A percentile compares a stretch with the other conserved stretches of the same genome.
Evolutionary conservation across 2,113 vertebrate genomes (phyloP).

Genomic region (Periophthalmodon schlosseri): DNA sequence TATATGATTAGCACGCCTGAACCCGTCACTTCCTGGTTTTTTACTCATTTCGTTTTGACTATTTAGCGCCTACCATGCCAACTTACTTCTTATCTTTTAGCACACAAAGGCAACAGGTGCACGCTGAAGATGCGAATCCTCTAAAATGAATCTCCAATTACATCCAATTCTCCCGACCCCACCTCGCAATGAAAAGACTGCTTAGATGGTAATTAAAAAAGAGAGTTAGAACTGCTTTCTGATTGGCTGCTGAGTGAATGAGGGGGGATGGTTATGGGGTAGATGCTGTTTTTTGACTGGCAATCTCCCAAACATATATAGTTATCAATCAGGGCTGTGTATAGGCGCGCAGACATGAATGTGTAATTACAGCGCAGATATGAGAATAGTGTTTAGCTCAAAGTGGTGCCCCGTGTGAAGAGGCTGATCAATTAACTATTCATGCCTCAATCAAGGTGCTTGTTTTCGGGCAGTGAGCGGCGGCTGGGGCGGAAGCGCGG

Average conservation of each 20-base stretch:
- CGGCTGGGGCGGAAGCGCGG: slow-evolving; percentile 64
- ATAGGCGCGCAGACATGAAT: slow-evolving; percentile 75
- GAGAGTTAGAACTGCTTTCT: slow-evolving; percentile 36
- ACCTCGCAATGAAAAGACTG: slow-evolving; percentile 70
- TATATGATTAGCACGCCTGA: background rate
- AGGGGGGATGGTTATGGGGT: slow-evolving; percentile 7
- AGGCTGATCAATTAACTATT: slow-evolving; percentile 81
- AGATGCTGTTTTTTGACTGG: slow-evolving; percentile 64
- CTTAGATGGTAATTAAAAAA: slow-evolving; percentile 66
- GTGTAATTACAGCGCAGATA: slow-evolving; percentile 78
- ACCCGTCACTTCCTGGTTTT: background rate
- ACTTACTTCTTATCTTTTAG: slow-evolving; percentile 41
- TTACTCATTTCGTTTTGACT: background rate
- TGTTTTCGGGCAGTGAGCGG: slow-evolving; percentile 75
- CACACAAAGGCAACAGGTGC: slow-evolving; percentile 78
- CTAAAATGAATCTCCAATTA: slow-evolving; percentile 69
- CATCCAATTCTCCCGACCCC: slow-evolving; percentile 63
- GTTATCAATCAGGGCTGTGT: slow-evolving; percentile 76
- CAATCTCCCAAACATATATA: slow-evolving; percentile 71
- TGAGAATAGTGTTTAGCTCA: slow-evolving; percentile 77
- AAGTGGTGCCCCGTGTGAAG: slow-evolving; percentile 68
- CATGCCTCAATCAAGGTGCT: slow-evolving; percentile 82
- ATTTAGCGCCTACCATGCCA: slow-evolving; percentile 26
- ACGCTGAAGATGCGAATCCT: slow-evolving; percentile 62
- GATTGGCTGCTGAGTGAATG: slow-evolving; percentile 55